Conservation (phyloP, 2,888 invertebrate species). For the Sarcophaga rosellei region DNA sequence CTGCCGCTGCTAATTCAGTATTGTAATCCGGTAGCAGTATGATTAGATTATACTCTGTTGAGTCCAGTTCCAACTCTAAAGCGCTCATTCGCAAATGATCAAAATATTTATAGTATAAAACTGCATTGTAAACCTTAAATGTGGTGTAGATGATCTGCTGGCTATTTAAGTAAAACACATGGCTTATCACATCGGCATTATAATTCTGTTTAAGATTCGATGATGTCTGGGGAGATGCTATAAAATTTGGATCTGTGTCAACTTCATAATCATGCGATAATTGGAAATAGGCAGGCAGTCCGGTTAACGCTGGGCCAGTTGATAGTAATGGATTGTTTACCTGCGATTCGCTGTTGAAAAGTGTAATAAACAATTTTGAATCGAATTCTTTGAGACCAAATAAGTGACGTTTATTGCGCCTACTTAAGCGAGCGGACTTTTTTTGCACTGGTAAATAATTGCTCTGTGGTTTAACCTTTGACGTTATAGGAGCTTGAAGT, state of each 20-base stretch:
- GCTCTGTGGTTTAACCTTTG: constrained; percentile 42
- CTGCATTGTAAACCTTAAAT: constrained; percentile 89
- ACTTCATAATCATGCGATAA: constrained; percentile 73
- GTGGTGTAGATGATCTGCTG: constrained; percentile 83
- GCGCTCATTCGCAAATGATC: constrained; percentile 87
- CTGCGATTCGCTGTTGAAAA: constrained; percentile 72
- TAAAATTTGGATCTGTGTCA: constrained; percentile 73
- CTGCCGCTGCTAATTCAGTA: constrained; percentile 85
- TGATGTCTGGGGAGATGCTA: constrained; percentile 55
- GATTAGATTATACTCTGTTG: constrained; percentile 89
- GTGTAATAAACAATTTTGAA: constrained; percentile 75
- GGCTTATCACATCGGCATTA: constrained; percentile 77
- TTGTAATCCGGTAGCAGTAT: constrained; percentile 87
- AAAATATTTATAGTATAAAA: constrained; percentile 89
- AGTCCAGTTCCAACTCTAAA: constrained; percentile 90
- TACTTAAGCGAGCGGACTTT: constrained; percentile 47
- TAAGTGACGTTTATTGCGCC: constrained; percentile 74
- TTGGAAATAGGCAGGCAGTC: constrained; percentile 69
- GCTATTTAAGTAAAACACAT: constrained; percentile 81
- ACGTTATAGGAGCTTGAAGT: constrained; percentile 74
- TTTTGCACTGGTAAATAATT: constrained; percentile 68
- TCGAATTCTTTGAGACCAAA: constrained; percentile 76
- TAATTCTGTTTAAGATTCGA: constrained; percentile 73
- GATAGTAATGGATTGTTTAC: constrained; percentile 55
- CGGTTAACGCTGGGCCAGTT: constrained; percentile 19